These are phyloP conservation scores for Halichondria panicea DNA, from an alignment of 37 sponge, comb jelly and placozoan genomes.

Conservation along the genomic window DNA sequence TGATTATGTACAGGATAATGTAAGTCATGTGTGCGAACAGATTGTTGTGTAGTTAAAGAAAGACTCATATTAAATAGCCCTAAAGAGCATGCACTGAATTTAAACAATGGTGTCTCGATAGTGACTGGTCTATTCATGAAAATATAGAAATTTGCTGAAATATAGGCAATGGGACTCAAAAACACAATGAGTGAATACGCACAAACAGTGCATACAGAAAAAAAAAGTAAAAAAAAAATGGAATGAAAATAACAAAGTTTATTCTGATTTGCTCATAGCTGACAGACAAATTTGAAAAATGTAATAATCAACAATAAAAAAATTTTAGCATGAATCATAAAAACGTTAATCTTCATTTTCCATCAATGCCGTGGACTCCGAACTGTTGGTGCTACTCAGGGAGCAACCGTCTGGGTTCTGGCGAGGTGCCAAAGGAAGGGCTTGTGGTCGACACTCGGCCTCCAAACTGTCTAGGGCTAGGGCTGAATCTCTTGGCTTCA, in stretches of 20 bases:
- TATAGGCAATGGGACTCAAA: too few species aligned
- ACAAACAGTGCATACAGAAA: neutral
- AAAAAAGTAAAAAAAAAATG: neutral
- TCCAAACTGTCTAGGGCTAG: neutral
- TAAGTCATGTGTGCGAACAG: too few species aligned
- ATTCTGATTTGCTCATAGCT: neutral
- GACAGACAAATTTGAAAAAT: neutral
- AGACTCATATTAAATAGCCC: too few species aligned
- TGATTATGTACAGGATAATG: too few species aligned
- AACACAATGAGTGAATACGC: too few species aligned
- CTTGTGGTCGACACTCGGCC: neutral
- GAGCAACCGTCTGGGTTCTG: conserved; percentile 32
- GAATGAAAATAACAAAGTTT: neutral
- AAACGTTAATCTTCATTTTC: neutral
- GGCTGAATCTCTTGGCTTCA: too few species aligned
- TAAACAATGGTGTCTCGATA: too few species aligned
- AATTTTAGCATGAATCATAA: neutral
- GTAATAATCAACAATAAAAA: neutral
- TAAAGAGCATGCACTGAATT: too few species aligned
- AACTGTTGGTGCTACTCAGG: neutral
- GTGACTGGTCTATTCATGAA: too few species aligned
- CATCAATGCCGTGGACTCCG: neutral
- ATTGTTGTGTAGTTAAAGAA: too few species aligned
- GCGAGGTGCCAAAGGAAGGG: conserved; percentile 6
- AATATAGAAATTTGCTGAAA: too few species aligned